These are phyloP conservation scores for Denticeps clupeoides DNA, from an alignment of 2,797 vertebrate species.

Conservation along the genomic window DNA sequence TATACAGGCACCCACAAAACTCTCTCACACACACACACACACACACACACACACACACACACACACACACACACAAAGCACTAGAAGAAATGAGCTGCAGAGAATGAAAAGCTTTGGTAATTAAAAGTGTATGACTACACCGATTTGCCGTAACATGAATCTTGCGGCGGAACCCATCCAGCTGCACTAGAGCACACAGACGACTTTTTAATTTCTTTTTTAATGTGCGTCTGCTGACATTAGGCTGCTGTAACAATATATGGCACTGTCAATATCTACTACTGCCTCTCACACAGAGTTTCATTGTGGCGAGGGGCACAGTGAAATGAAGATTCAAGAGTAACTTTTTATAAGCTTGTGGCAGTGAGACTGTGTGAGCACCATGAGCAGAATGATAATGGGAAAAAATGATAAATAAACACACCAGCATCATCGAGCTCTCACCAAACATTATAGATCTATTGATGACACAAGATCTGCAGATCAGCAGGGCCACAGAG, in stretches of 20 bases:
- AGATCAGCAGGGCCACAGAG: too few species aligned
- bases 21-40: conserved; percentile 1
- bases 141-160: conserved; percentile 24
- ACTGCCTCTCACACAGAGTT: conserved; percentile 1
- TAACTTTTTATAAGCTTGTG: too few species aligned
- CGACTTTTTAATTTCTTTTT: conserved; percentile 16
- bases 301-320: too few species aligned
- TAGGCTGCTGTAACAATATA: conserved; percentile 1
- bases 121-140: conserved; percentile 43
- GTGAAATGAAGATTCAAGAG: too few species aligned
- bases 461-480: too few species aligned
- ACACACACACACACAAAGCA: conserved; percentile 31
- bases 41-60: conserved; percentile 1
- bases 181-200: conserved; percentile 33
- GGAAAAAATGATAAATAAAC: too few species aligned
- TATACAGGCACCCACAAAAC: neutral
- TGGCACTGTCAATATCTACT: neutral
- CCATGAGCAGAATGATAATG: too few species aligned
- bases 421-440: too few species aligned
- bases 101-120: conserved; percentile 42
- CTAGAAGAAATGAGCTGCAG: conserved; percentile 37
- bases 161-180: conserved; percentile 35
- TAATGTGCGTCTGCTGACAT: conserved; percentile 24
- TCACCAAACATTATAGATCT: too few species aligned
- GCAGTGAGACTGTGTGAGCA: too few species aligned